Conservation (phyloP, 2,888 invertebrate species). For the Nudaria mundana region DNA sequence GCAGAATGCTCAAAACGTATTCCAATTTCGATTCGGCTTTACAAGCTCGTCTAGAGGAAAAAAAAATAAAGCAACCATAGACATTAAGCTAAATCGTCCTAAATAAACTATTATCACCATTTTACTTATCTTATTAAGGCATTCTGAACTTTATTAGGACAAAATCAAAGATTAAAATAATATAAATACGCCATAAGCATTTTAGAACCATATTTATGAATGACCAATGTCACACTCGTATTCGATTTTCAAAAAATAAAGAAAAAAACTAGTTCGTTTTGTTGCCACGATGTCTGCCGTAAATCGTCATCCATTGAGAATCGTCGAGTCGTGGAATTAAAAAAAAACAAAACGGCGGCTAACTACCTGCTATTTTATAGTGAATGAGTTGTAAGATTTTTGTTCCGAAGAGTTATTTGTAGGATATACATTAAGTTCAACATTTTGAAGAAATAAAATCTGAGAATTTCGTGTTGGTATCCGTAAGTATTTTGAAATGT, state of each 20-base stretch:
- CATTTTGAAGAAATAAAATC: too few relatives aligned
- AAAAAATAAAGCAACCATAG: constrained; percentile 26
- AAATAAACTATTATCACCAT: constrained; percentile 18
- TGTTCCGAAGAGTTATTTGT: neutral
- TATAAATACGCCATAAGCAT: constrained; percentile 14
- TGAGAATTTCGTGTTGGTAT: too few relatives aligned
- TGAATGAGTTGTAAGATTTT: constrained; percentile 31
- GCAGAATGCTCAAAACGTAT: constrained; percentile 14
- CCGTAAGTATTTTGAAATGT: too few relatives aligned
- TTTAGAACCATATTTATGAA: constrained; percentile 46
- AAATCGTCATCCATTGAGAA: constrained; percentile 67
- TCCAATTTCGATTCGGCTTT: too few relatives aligned
- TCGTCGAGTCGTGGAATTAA: constrained; percentile 43
- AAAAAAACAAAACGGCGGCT: constrained; percentile 52
- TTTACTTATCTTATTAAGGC: neutral
- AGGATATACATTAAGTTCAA: constrained; percentile 1
- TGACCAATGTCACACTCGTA: constrained; percentile 59
- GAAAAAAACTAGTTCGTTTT: constrained; percentile 58
- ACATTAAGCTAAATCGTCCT: constrained; percentile 30
- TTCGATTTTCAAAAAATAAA: constrained; percentile 50
- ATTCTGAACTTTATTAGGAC: constrained; percentile 3
- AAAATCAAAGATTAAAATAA: constrained; percentile 7
- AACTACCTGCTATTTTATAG: constrained; percentile 50
- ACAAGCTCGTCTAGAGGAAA: too few relatives aligned
- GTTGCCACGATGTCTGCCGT: constrained; percentile 74